Evolutionary conservation across 2,113 vertebrate genomes (phyloP), one percentile per base, ranked within the genome.

Genomic region (Nanorana parkeri): DNA sequence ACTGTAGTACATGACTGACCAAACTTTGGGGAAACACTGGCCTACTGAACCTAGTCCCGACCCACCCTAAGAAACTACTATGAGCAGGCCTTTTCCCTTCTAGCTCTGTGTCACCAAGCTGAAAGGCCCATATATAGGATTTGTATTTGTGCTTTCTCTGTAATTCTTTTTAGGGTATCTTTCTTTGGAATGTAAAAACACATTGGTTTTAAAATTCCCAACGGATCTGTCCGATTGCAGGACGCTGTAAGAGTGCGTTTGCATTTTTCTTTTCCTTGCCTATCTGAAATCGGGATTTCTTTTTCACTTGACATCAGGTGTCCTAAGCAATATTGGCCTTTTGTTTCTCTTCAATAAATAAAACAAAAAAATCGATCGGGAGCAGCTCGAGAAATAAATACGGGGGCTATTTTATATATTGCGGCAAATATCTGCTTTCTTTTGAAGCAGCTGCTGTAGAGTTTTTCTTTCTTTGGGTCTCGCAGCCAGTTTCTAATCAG

Each of bases 251-350:
- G 47, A 26, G 54, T 56, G 24, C 7, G 19, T 55, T 20, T n/a
- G 69, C 51, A 11, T 17, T 73, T 73, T 19, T 15, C 23, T 3
- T 71, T 19, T 0, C 15, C 21, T 26, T 1, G 32, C 8, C 68
- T 21, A 8, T 55, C 20, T 72, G 16, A 21, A 5, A n/a, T 4
- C 1, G 24, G 4, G 2, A 55, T 56, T 26, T 26, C n/a, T 23
- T 21, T 75, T 75, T 61, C n/a, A 23, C 72, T 60, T 60, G 72
- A 74, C 13, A 29, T 74, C 72, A 41, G 72, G 72, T 16, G 54
- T 75, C 23, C 52, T 10, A 21, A 75, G 72, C 72, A 75, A 75
- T 75, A 75, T 8, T 75, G 15, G 54, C 51, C 71, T 47, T 26
- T 29, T 15, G 2, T 74, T 36, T 20, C 69, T 72, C 24, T 2